Evolutionary conservation across 1,140 invertebrate species (phyloP).

Genomic region (Wasmannia auropunctata): DNA sequence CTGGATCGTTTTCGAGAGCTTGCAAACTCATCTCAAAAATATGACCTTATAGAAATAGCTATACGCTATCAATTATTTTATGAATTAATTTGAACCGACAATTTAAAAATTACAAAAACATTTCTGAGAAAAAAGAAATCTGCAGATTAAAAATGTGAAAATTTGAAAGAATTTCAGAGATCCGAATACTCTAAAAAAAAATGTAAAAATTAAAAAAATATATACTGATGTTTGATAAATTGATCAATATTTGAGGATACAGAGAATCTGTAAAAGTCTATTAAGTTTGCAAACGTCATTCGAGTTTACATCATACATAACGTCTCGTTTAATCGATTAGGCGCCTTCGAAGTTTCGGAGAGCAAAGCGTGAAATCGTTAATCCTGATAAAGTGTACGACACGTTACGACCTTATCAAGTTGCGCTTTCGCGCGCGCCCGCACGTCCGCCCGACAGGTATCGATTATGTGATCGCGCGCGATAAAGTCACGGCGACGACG

Average conservation of each 20-base stretch:
- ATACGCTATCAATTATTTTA: neutral
- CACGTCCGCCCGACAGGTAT: neutral
- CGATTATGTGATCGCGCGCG: constrained; percentile 41
- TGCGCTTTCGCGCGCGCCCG: neutral
- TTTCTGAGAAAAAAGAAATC: neutral
- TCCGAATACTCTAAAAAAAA: neutral
- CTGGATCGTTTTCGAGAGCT: constrained; percentile 2
- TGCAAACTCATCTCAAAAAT: neutral
- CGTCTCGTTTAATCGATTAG: constrained; percentile 6
- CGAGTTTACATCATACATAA: neutral
- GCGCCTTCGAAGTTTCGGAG: neutral
- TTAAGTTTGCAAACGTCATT: neutral
- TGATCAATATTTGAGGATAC: neutral
- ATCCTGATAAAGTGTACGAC: constrained; percentile 28
- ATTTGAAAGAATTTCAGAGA: neutral
- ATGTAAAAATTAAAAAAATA: neutral
- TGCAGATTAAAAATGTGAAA: neutral
- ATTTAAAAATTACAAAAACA: neutral
- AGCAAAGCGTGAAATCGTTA: constrained; percentile 8
- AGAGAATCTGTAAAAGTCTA: neutral
- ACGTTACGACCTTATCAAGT: constrained; percentile 26
- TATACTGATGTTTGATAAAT: neutral
- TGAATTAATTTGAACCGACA: neutral
- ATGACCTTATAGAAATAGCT: neutral
- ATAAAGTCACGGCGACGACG: constrained; percentile 45